Base-by-base conservation (phyloP, 2,888 invertebrate genomes). In the Lampropteryx suffumata region DNA sequence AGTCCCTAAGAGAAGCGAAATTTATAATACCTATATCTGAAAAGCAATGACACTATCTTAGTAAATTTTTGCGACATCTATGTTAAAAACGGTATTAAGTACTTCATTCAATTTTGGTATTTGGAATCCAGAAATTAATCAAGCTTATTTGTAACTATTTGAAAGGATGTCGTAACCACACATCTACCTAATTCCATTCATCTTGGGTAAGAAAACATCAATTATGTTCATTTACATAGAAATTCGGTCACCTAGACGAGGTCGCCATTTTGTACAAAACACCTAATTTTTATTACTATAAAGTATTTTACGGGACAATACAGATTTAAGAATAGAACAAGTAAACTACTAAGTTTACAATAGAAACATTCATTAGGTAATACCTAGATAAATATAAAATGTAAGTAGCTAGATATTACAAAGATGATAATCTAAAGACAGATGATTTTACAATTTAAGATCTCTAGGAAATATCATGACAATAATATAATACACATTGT, bases 221-320 rank as follows among this genome's bases (percentile, higher is more conserved):
- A 45, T 53, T 47, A 52, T 34, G 40, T 73, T 69, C 67, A 61
- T 64, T 77, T 76, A 79, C 69, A 76, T 77, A 86, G 83, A 89
- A 90, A 89, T 90, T 90, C 89, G 89, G 88, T 84, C 69, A 80
- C 84, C 89, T 89, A 90, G 90, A 90, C 79, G 90, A 90, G 90
- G 90, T 84, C 79, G 80, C 81, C 82, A 76, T 76, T 79, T 86
- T 88, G 83, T 88, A 89, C 85, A 87, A 88, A 87, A 83, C 82
- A 80, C 76, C 84, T 84, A 79, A 72, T 65, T 69, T 74, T 76
- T 79, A 77, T 76, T 65, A 73, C 80, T 81, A 79, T 74, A 75
- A 47, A 50, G 50, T 50, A 73, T 76, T 79, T 69, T 81, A 84
- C 74, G 79, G 83, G 82, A 88, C 83, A 83, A 82, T 87, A 85